Base-by-base conservation (phyloP, 2,888 invertebrate species). In the Tipula confusa region DNA sequence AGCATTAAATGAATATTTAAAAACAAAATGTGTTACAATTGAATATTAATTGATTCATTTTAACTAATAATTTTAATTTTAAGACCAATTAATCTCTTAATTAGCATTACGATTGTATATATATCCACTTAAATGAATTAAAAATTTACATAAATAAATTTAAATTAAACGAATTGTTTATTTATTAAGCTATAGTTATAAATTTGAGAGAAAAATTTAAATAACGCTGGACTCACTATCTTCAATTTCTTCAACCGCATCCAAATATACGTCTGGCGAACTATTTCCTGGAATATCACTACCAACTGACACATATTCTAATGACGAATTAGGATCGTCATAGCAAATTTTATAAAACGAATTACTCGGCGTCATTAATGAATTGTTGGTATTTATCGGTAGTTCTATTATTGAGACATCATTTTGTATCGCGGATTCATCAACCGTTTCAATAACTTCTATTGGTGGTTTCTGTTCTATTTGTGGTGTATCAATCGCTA, bases 1-100 rank as follows among this genome's bases (percentile, higher is more conserved):
- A 82, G 94, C 97, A 0, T 91, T 98, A 48, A 96, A 97, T 88
- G 98, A 98, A 90, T 98, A 98, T 89, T 92, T 98, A 85, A 97
- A 96, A 89, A 98, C 97, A 0, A 98, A 98, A 90, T 96, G 96
- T 86, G 93, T 98, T 43, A 98, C 98, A 9, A 93, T 98, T 86
- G 98, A 98, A 91, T 98, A 97, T 90, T 96, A 89, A 90, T 9
- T n/a, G 11, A 24, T 24, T 24, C 1, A 64, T 7, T 24, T 64
- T 24, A 43, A 43, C 9, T 43, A n/a, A n/a, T 7, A 4, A 43
- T n/a, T 43, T n/a, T 38, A 43, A n/a, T n/a, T n/a, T n/a, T n/a
- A n/a, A n/a, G n/a, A n/a, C n/a, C n/a, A n/a, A n/a, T n/a, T n/a
- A n/a, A 24, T 64, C 24, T 24, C 64, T 64, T 64, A 64, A 64